These are phyloP conservation scores for Pollimyrus isidori DNA, from an alignment of 2,113 vertebrate species.

Conservation along the genomic window DNA sequence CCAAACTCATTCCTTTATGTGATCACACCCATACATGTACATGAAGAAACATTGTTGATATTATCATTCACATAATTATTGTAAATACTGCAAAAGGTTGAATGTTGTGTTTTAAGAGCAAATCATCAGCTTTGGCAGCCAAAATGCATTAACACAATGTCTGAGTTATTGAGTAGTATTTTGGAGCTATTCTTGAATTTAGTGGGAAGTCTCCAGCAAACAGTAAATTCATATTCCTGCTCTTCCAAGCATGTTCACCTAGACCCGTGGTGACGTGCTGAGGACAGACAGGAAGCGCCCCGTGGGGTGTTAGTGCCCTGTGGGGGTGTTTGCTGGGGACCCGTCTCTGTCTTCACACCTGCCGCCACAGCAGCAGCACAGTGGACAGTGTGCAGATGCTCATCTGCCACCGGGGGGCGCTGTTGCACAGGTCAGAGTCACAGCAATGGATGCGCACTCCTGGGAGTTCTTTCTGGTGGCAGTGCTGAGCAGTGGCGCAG, in stretches of 20 bases:
- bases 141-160: not conserved
- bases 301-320: too few relatives aligned
- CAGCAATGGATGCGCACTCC: slow-evolving; percentile 68
- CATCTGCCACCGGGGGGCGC: not conserved
- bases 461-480: slow-evolving; percentile 64
- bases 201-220: not conserved
- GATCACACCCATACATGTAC: not conserved
- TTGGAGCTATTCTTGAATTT: not conserved
- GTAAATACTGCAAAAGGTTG: not conserved
- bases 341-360: not conserved
- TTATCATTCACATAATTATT: not conserved
- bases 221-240: not conserved
- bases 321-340: not conserved
- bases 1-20: not conserved
- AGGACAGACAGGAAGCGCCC: not conserved
- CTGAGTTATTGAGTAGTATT: not conserved
- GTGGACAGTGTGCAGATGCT: not conserved
- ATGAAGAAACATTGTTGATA: not conserved
- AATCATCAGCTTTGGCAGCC: not conserved
- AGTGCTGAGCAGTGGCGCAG: slow-evolving; percentile 65
- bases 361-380: not conserved
- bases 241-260: not conserved
- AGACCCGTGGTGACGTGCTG: not conserved
- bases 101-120: not conserved
- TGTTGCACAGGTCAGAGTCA: slow-evolving; percentile 50